Evolutionary conservation across 2,113 vertebrate species (phyloP), one percentile per base, ranked within the genome.

Genomic region (Dipodomys stephensi): DNA sequence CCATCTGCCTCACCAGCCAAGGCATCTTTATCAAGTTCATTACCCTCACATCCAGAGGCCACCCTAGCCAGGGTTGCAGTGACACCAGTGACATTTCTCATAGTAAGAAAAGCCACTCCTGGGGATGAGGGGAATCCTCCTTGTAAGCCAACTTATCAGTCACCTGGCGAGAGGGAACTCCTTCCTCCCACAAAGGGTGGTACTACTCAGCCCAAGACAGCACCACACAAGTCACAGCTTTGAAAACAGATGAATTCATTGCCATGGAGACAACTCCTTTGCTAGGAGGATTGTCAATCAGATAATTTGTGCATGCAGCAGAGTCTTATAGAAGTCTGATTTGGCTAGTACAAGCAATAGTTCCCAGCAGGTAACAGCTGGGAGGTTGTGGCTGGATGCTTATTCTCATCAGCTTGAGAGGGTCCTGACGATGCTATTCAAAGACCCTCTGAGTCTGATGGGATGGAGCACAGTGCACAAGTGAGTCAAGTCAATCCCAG

Each of bases 211-310:
- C 23, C 44, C 46, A 88, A 27, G 16, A 32, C 22, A 69, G 44
- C 27, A 53, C 78, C 62, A 67, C 25, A 62, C 27, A 76, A 67
- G 67, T 27, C 72, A 76, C 15, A 4, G 27, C 39, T 87, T 69
- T 73, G 90, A 49, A 88, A 44, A 78, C 2, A 74, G 93, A 87
- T 69, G 23, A 27, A 49, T 94, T 77, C 35, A 28, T 84, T 65
- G 32, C n/a, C 3, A 6, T 53, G 81, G n/a, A 76, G 72, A 72
- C 23, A 28, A 16, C 23, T 86, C 57, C 62, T 85, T 72, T 85
- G 74, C 68, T 49, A 27, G 60, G 69, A 90, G 22, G 25, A 87
- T 32, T 65, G 18, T 67, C 83, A 35, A 7, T 53, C 25, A 81
- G 49, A 90, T 7, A 15, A 49, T 20, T 30, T 39, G 12, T 88